Evolutionary conservation across 2,797 vertebrate genomes (phyloP).

Genomic region (Danio aesculapii): DNA sequence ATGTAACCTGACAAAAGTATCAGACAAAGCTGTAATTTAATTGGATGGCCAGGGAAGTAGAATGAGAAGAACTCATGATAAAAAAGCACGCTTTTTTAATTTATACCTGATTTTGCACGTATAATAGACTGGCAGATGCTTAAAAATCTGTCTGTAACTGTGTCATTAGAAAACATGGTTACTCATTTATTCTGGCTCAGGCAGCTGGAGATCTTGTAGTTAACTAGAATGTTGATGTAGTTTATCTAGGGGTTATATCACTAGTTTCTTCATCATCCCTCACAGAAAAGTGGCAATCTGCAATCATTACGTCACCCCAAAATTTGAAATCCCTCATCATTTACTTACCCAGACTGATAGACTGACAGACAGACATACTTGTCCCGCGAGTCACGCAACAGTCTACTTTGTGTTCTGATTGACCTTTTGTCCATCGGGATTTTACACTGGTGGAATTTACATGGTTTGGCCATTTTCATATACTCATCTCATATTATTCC

Average conservation of each 20-base stretch:
- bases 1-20: constrained; percentile 7
- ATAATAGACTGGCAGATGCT: background rate
- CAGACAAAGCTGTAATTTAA: constrained; percentile 13
- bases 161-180: background rate
- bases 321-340: too few relatives aligned
- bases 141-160: background rate
- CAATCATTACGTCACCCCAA: too few relatives aligned
- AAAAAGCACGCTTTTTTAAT: constrained; percentile 21
- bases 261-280: background rate
- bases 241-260: background rate
- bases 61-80: background rate
- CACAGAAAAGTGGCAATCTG: background rate
- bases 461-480: too few relatives aligned
- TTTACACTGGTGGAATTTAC: too few relatives aligned
- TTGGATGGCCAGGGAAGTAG: background rate
- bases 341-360: too few relatives aligned
- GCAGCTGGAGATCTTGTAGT: background rate
- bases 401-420: too few relatives aligned
- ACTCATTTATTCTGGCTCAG: background rate
- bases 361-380: too few relatives aligned
- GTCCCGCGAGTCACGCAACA: too few relatives aligned
- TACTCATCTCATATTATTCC: too few relatives aligned
- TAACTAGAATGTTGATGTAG: background rate
- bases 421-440: too few relatives aligned
- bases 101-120: background rate